phyloP scores from a whole-genome alignment of 1,140 invertebrate species.

The Scaptomyza montana region DNA sequence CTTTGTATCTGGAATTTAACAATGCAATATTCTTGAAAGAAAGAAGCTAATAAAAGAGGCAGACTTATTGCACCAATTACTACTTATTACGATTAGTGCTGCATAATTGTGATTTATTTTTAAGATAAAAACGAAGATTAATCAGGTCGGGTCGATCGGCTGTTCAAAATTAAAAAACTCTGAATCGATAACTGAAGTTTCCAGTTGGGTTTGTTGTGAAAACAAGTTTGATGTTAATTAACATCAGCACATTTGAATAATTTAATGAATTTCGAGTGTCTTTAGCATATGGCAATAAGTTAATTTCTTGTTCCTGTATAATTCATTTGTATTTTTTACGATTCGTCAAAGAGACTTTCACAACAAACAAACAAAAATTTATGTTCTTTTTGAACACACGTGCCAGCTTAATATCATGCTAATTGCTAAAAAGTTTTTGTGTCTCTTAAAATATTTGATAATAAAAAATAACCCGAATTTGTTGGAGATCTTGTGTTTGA shows the following conservation, averaged over 20 bases:
- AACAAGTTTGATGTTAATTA: constrained; percentile 15
- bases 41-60: not conserved
- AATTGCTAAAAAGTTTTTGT: too few relatives aligned
- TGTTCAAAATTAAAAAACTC: not conserved
- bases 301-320: constrained; percentile 5
- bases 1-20: not conserved
- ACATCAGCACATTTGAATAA: constrained; percentile 5
- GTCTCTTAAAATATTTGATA: too few relatives aligned
- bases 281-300: too few relatives aligned
- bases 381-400: too few relatives aligned
- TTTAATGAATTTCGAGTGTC: not conserved
- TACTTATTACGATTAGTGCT: too few relatives aligned
- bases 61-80: constrained; percentile 5
- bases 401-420: too few relatives aligned
- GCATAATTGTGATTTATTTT: too few relatives aligned
- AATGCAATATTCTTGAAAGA: constrained; percentile 3
- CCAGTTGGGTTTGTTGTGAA: not conserved
- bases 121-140: not conserved
- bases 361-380: too few relatives aligned
- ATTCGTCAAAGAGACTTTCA: constrained; percentile 9
- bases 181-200: constrained; percentile 4
- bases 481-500: too few relatives aligned
- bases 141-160: not conserved
- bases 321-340: constrained; percentile 10
- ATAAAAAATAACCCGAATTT: too few relatives aligned